These are phyloP conservation scores for Anguilla rostrata DNA, from an alignment of 2,113 vertebrate genomes.

Conservation along the genomic window DNA sequence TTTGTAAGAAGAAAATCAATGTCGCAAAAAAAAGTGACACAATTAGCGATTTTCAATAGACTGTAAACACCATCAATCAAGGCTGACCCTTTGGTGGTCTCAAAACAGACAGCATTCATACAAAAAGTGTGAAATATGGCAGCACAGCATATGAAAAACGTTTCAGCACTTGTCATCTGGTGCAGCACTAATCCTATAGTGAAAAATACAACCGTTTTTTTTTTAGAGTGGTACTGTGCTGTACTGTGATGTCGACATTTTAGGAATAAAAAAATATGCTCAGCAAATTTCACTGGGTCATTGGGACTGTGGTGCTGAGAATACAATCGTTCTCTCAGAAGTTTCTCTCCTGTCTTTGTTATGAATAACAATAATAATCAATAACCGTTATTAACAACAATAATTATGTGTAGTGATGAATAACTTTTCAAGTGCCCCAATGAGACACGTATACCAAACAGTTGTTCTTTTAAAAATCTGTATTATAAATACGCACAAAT, in stretches of 20 bases:
- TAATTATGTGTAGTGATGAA: too few species aligned
- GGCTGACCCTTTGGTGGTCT: not conserved
- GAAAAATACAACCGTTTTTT: not conserved
- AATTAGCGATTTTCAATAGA: not conserved
- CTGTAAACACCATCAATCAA: constrained; percentile 10
- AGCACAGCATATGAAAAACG: not conserved
- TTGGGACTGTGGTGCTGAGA: too few species aligned
- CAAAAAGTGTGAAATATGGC: not conserved
- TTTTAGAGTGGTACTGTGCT: too few species aligned
- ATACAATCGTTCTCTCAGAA: too few species aligned
- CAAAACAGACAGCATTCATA: not conserved
- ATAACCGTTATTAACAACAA: too few species aligned
- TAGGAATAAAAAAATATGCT: too few species aligned
- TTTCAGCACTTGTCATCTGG: not conserved
- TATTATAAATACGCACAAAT: not conserved
- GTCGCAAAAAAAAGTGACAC: not conserved
- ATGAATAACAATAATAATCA: too few species aligned
- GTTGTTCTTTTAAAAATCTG: not conserved
- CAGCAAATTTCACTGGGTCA: too few species aligned
- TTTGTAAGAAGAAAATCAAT: not conserved
- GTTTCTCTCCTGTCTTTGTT: too few species aligned
- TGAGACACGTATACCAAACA: too few species aligned
- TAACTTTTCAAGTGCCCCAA: too few species aligned
- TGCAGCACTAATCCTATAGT: not conserved
- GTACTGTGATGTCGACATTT: too few species aligned